Evolutionary conservation across 2,888 invertebrate species (phyloP), one percentile per base, ranked within the genome.

Genomic region (Octonoba sinensis): DNA sequence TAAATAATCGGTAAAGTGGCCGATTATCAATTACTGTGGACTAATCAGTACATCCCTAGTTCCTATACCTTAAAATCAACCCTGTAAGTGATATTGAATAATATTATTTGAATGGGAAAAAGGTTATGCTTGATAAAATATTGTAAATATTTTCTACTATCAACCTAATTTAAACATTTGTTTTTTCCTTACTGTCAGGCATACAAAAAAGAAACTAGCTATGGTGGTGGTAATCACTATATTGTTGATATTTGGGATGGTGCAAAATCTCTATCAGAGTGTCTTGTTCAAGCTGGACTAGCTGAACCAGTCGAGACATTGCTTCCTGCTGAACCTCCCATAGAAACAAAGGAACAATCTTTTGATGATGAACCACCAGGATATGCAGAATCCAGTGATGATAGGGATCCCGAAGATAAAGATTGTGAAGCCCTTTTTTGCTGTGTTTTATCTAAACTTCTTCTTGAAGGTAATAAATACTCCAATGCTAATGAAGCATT

Each of bases 181-280:
- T 36, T 36, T 36, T 36, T 22, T 11, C 13, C 3, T 67, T 56
- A 36, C 24, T 70, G 36, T 15, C 44, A 82, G 81, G 75, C 81
- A 16, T 75, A 71, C 24, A 49, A 59, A n/a, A 82, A 82, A 65
- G 49, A 64, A 3, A 24, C 20, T 1, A 24, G 70, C 27, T 82
- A 75, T 70, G 22, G 16, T 18, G 59, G 65, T 57, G 81, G 81
- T 22, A 59, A 82, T 22, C 74, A 62, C 20, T 82, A 82, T 20
- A 46, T 70, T 0, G 65, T 82, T 3, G 81, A 75, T 16, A 15
- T 82, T 16, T 82, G 79, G 79, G 27, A 65, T 57, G n/a, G 46
- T 15, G 70, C 64, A 44, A 82, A 75, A 59, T 36, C 64, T 12
- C 15, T 82, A 6, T 75, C 81, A 22, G 65, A 70, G n/a, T 70